Evolutionary conservation across 2,888 invertebrate genomes (phyloP).

Genomic region (Pemphredon lugubris): DNA sequence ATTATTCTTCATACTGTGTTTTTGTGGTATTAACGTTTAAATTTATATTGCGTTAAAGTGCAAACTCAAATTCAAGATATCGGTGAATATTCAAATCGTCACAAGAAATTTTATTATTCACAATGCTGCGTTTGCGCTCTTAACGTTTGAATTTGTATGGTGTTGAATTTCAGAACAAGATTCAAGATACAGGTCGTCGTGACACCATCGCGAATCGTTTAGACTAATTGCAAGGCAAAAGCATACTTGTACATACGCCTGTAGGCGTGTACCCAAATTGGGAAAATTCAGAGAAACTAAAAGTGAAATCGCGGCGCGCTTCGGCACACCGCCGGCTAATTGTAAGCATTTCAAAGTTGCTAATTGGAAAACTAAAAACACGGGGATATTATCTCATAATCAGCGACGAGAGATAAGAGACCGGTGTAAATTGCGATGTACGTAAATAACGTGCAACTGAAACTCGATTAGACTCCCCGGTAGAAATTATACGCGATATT

Average conservation of each 20-base stretch:
- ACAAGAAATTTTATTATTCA: no score
- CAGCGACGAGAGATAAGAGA: constrained; percentile 21
- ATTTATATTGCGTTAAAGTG: no score
- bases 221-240: not conserved
- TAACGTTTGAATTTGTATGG: no score
- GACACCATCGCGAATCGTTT: no score
- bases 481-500: constrained; percentile 9
- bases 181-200: no score
- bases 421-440: constrained; percentile 40
- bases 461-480: constrained; percentile 20
- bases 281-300: constrained; percentile 15
- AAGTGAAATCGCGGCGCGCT: constrained; percentile 4
- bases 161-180: no score
- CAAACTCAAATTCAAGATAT: no score
- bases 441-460: constrained; percentile 40
- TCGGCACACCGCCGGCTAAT: constrained; percentile 12
- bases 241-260: no score
- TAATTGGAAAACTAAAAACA: constrained; percentile 48
- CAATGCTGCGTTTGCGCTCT: no score
- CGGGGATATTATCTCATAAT: not conserved
- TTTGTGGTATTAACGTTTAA: no score
- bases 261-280: constrained; percentile 14
- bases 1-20: no score
- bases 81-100: no score
- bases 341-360: constrained; percentile 37